Evolutionary conservation across 2,113 vertebrate genomes (phyloP).

Genomic region (Caranx melampygus): DNA sequence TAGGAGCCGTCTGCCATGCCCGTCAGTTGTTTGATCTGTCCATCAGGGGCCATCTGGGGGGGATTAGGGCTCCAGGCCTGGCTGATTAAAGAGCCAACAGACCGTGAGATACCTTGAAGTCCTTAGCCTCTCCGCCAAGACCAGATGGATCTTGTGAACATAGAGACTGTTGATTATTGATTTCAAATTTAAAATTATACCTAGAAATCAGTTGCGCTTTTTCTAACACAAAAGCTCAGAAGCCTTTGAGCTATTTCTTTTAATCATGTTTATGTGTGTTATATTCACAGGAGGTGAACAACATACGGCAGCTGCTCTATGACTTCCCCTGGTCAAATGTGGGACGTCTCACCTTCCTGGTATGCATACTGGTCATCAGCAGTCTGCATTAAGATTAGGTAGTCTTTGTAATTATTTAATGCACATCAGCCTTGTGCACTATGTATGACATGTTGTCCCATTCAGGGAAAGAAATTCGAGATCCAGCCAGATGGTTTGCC

Average conservation of each 20-base stretch:
- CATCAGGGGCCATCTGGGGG: conserved; percentile 73
- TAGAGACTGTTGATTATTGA: conserved; percentile 52
- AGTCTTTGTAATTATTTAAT: conserved; percentile 53
- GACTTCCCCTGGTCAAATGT: conserved; percentile 92
- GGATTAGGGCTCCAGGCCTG: conserved; percentile 76
- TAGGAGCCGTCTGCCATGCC: conserved; percentile 69
- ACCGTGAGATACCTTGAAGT: conserved; percentile 73
- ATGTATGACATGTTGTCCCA: conserved; percentile 11
- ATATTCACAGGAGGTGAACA: conserved; percentile 86
- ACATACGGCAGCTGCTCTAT: conserved; percentile 85
- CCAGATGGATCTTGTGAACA: conserved; percentile 62
- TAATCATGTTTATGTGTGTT: conserved; percentile 27
- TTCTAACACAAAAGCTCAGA: not conserved
- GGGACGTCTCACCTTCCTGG: conserved; percentile 91
- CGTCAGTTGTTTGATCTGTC: conserved; percentile 80
- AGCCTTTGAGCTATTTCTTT: conserved; percentile 5
- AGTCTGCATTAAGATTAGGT: conserved; percentile 3
- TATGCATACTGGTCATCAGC: conserved; percentile 69
- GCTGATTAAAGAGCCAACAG: conserved; percentile 74
- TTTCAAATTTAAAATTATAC: conserved; percentile 22
- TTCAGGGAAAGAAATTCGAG: conserved; percentile 92
- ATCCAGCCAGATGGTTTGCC: conserved; percentile 92
- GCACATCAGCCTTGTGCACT: conserved; percentile 17
- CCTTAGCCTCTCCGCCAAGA: conserved; percentile 48
- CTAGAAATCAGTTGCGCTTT: not conserved